Evolutionary conservation across 2,888 invertebrate genomes (phyloP).

Genomic region (Chrysodeixis includens): DNA sequence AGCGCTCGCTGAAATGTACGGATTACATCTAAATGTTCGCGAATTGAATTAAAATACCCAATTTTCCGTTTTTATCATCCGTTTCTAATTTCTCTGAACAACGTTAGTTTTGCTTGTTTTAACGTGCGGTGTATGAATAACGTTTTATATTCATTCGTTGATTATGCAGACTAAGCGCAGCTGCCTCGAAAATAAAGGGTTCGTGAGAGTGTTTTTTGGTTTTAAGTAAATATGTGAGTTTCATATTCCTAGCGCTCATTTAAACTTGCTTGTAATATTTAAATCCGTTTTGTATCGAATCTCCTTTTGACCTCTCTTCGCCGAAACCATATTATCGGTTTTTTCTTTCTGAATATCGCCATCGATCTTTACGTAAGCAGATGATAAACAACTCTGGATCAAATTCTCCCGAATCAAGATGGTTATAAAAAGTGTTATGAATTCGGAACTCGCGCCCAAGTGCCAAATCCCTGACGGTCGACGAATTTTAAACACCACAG

Average conservation of each 20-base stretch:
- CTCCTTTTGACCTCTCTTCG: too few species aligned
- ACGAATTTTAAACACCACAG: conserved; percentile 82
- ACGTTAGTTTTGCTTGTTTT: conserved; percentile 5
- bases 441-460: conserved; percentile 79
- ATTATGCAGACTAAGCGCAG: conserved; percentile 3
- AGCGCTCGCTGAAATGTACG: conserved; percentile 28
- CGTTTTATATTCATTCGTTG: conserved; percentile 5
- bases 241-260: too few species aligned
- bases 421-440: conserved; percentile 78
- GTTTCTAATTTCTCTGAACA: conserved; percentile 6
- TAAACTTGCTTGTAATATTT: too few species aligned
- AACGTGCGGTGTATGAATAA: background rate
- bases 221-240: background rate
- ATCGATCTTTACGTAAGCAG: background rate
- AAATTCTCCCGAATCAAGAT: conserved; percentile 69
- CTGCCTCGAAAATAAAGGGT: background rate
- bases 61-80: conserved; percentile 1
- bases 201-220: background rate
- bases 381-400: conserved; percentile 59
- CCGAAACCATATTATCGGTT: too few species aligned
- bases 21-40: conserved; percentile 25
- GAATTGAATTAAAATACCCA: conserved; percentile 18
- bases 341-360: background rate
- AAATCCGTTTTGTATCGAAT: too few species aligned
- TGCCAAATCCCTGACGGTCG: conserved; percentile 82